phyloP scores from a whole-genome alignment of 1,140 invertebrate species.

The Dryas iulia region DNA sequence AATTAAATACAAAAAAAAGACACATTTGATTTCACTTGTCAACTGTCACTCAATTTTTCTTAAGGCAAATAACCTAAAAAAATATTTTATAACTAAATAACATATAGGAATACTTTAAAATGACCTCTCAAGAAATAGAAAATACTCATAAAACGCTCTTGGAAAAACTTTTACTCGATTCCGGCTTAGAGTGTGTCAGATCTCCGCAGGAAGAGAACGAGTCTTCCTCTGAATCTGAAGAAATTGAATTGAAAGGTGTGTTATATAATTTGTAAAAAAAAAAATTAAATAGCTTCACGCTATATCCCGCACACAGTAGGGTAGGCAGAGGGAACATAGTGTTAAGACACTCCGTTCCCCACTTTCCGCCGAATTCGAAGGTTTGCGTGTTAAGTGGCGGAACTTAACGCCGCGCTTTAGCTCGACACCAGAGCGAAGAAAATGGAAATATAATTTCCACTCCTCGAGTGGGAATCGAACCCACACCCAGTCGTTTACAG shows the following conservation, averaged over 20 bases:
- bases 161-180: constrained; percentile 45
- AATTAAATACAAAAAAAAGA: not conserved
- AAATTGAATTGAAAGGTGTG: constrained; percentile 38
- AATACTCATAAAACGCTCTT: constrained; percentile 40
- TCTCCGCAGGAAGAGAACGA: constrained; percentile 31
- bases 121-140: constrained; percentile 57
- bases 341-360: too few species aligned
- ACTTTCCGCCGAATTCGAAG: too few species aligned
- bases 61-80: not conserved
- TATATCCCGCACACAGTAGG: too few species aligned
- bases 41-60: not conserved
- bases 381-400: too few species aligned
- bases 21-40: not conserved
- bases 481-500: too few species aligned
- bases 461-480: too few species aligned
- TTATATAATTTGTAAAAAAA: not conserved
- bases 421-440: too few species aligned
- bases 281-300: too few species aligned
- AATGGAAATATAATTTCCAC: too few species aligned
- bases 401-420: too few species aligned
- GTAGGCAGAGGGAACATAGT: too few species aligned
- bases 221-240: constrained; percentile 27
- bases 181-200: constrained; percentile 52
- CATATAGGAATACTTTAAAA: constrained; percentile 17
- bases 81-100: not conserved